Conservation (phyloP, 2,888 invertebrate genomes). For the Adela reaumurella region DNA sequence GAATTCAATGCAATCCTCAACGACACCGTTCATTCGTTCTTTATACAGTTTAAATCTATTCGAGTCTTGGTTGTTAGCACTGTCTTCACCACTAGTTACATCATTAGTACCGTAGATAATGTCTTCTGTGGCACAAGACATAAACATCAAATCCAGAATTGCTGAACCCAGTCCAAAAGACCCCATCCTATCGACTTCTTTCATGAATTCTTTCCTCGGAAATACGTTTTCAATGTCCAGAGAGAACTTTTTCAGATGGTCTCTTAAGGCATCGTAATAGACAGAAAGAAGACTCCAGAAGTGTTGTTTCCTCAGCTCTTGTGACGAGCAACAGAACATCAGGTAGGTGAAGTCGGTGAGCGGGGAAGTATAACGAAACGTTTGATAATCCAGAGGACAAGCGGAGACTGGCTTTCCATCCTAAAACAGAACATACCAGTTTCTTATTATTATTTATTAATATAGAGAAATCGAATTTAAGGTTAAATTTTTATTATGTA, state of each 20-base stretch:
- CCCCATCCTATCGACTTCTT: neutral
- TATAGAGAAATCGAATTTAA: too few relatives aligned
- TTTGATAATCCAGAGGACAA: slow-evolving; percentile 3
- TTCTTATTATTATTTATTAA: too few relatives aligned
- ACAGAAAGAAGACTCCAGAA: neutral
- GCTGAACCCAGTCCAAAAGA: neutral
- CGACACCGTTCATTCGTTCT: slow-evolving; percentile 2
- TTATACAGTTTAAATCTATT: slow-evolving; percentile 1
- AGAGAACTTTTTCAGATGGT: neutral
- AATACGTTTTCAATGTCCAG: neutral
- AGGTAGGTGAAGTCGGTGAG: slow-evolving; percentile 1
- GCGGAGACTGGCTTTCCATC: slow-evolving; percentile 1
- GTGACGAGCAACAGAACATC: slow-evolving; percentile 1
- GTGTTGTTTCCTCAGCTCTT: neutral
- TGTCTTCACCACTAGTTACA: neutral
- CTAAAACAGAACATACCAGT: neutral
- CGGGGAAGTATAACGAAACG: slow-evolving; percentile 1
- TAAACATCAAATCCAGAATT: slow-evolving; percentile 1
- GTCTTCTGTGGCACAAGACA: slow-evolving; percentile 2
- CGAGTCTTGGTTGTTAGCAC: neutral
- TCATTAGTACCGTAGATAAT: neutral
- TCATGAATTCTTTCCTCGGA: neutral
- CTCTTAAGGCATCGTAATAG: neutral
- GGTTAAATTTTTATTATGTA: too few relatives aligned
- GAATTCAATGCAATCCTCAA: slow-evolving; percentile 2